These are phyloP conservation scores for Aphodius sticticus DNA, from an alignment of 2,888 invertebrate genomes.

Conservation along the genomic window DNA sequence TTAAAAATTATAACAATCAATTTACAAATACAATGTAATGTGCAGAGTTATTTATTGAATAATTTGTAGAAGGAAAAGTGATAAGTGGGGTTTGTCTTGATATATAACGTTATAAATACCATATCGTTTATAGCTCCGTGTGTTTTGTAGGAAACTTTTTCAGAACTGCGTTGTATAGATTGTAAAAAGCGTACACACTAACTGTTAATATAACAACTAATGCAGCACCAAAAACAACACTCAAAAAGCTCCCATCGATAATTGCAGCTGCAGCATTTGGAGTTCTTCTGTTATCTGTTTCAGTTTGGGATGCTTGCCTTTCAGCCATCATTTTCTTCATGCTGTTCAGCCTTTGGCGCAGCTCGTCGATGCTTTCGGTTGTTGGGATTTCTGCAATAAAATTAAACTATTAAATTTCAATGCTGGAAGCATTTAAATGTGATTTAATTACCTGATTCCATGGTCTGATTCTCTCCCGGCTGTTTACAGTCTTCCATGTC, in stretches of 20 bases:
- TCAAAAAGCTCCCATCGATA: conserved; percentile 84
- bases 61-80: background rate
- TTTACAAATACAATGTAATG: background rate
- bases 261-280: conserved; percentile 63
- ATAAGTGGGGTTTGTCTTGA: background rate
- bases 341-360: conserved; percentile 77
- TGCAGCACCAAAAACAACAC: conserved; percentile 83
- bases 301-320: conserved; percentile 64
- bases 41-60: background rate
- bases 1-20: background rate
- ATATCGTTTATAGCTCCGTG: conserved; percentile 73
- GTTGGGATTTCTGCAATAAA: conserved; percentile 25
- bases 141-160: conserved; percentile 85
- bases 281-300: conserved; percentile 58
- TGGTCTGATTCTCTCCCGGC: background rate
- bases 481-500: background rate
- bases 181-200: conserved; percentile 86
- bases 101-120: background rate
- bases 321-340: conserved; percentile 87
- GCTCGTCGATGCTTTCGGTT: conserved; percentile 80
- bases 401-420: no score
- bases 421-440: background rate
- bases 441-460: conserved; percentile 31
- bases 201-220: conserved; percentile 81
- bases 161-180: conserved; percentile 79